Conservation (phyloP, 2,797 vertebrate species). For the Luscinia luscinia region DNA sequence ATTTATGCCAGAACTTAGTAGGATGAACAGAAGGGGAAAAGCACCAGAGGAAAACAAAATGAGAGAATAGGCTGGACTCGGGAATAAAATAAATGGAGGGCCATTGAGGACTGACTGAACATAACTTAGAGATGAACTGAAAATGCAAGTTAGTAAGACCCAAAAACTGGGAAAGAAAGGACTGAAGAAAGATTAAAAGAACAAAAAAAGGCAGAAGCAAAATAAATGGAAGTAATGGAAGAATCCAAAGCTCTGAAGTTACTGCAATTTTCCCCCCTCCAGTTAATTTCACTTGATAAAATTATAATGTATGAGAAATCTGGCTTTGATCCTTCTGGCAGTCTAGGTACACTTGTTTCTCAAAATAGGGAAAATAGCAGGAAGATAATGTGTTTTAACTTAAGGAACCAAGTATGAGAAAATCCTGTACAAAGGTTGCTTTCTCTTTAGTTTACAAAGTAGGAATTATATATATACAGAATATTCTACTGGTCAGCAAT, state of each 20-base stretch:
- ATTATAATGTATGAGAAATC: neutral
- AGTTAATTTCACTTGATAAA: neutral
- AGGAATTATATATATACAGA: neutral
- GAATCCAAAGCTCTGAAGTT: neutral
- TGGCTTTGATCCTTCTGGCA: neutral
- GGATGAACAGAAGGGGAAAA: neutral
- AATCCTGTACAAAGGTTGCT: neutral
- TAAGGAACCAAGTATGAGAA: neutral
- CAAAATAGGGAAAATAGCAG: neutral
- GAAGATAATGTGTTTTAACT: neutral
- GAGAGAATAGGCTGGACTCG: neutral
- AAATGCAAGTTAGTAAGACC: neutral
- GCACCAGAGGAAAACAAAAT: neutral
- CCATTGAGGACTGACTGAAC: neutral
- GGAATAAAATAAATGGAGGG: neutral
- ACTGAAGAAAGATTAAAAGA: neutral
- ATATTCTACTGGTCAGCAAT: neutral
- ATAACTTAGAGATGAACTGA: neutral
- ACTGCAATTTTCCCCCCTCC: neutral
- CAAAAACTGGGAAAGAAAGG: neutral
- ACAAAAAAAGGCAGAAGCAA: neutral
- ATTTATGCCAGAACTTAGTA: neutral
- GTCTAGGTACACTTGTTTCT: neutral
- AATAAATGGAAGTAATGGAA: neutral
- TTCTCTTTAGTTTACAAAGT: neutral